phyloP scores from a whole-genome alignment of 2,113 vertebrate genomes.

The Argyrosomus japonicus region DNA sequence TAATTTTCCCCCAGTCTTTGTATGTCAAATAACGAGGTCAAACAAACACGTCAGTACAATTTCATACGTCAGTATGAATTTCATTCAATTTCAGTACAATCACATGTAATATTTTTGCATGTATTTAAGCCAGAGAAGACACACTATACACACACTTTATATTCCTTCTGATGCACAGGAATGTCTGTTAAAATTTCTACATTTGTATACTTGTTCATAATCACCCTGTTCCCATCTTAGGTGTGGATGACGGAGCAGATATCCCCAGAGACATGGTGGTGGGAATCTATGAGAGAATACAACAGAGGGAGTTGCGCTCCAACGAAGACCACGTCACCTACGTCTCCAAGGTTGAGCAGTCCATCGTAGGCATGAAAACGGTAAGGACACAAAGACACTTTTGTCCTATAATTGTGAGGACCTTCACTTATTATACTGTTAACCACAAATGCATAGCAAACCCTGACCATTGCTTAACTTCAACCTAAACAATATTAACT shows the following conservation, averaged over 20 bases:
- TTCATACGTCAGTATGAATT: too few relatives aligned
- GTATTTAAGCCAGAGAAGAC: background rate
- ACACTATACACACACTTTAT: background rate
- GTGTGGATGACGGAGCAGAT: constrained; percentile 97
- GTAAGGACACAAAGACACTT: constrained; percentile 80
- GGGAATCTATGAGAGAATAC: constrained; percentile 98
- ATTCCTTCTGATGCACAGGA: background rate
- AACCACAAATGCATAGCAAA: background rate
- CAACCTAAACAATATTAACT: background rate
- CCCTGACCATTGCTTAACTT: background rate
- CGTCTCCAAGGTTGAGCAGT: constrained; percentile 98
- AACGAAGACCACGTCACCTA: constrained; percentile 99
- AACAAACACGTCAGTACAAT: background rate
- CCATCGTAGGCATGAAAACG: constrained; percentile 98
- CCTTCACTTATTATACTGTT: too few relatives aligned
- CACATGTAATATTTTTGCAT: background rate
- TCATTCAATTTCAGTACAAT: too few relatives aligned
- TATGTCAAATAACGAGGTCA: background rate
- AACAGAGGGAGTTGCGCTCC: constrained; percentile 95
- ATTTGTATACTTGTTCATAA: constrained; percentile 26
- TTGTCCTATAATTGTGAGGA: background rate
- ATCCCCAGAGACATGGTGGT: constrained; percentile 97
- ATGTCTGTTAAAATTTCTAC: background rate
- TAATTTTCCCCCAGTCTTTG: background rate
- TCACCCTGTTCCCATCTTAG: constrained; percentile 71